Percentiles rank a stretch among this genome's conserved stretches.
Conservation (phyloP, 2,797 vertebrate species). For the Acrocephalus scirpaceus region DNA sequence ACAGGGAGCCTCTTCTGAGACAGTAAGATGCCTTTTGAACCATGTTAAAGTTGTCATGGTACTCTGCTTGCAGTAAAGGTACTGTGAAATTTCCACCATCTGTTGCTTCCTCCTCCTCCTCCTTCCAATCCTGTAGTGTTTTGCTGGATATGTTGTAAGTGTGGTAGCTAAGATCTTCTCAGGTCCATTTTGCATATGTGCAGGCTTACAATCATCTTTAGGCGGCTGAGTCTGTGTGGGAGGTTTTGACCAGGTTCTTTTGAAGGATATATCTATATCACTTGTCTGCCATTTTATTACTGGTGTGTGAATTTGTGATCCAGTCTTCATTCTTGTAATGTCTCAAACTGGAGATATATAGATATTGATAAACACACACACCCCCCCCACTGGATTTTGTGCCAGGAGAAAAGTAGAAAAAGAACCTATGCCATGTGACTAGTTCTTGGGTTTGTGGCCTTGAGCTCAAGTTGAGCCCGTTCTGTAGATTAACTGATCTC, state of each 20-base stretch:
- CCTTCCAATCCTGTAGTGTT: not conserved
- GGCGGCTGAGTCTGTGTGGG: not conserved
- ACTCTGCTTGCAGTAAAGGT: not conserved
- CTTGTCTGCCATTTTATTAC: not conserved
- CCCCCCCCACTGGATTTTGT: rapidly evolving
- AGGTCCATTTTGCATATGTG: not conserved
- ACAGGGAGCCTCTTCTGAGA: not conserved
- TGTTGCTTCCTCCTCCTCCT: not conserved
- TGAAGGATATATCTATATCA: not conserved
- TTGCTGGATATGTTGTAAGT: not conserved
- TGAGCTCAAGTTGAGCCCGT: not conserved
- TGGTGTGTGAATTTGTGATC: not conserved
- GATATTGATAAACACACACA: rapidly evolving
- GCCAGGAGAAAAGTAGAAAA: not conserved
- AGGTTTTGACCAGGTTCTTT: not conserved
- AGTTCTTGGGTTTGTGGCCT: not conserved
- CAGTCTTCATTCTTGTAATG: not conserved
- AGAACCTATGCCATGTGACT: not conserved
- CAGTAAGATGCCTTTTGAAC: not conserved
- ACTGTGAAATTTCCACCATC: not conserved
- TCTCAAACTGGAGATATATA: not conserved
- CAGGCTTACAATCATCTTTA: not conserved
- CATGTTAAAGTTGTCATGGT: not conserved
- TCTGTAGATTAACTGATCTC: not conserved
- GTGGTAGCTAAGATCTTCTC: not conserved